phyloP scores from a whole-genome alignment of 1,140 invertebrate species.

The Temnothorax longispinosus region DNA sequence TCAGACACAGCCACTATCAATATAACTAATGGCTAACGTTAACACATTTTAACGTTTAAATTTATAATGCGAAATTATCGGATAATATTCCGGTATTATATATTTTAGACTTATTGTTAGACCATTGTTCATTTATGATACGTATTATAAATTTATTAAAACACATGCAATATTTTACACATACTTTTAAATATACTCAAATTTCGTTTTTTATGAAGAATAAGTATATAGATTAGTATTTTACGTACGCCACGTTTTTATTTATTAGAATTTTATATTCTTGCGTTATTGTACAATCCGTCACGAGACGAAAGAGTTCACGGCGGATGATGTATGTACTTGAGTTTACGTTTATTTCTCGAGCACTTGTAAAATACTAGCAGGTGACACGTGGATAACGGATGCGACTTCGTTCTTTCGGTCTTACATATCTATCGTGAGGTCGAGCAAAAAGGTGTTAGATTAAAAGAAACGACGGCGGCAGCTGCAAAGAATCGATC shows the following conservation, averaged over 20 bases:
- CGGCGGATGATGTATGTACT: not conserved
- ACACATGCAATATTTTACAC: not conserved
- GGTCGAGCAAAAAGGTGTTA: slow-evolving; percentile 27
- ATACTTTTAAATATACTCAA: not conserved
- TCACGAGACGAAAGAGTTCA: not conserved
- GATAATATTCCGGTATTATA: not conserved
- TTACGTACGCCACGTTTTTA: not conserved
- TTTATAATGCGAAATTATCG: not conserved
- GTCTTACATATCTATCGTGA: slow-evolving; percentile 46
- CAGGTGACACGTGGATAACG: slow-evolving; percentile 38
- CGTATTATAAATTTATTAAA: too few relatives aligned
- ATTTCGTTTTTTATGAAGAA: not conserved
- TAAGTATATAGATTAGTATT: not conserved
- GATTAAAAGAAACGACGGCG: slow-evolving; percentile 54
- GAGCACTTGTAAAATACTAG: slow-evolving; percentile 14
- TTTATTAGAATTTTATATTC: not conserved
- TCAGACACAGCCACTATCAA: not conserved
- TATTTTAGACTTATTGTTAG: too few relatives aligned
- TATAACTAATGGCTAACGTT: not conserved
- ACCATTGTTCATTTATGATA: too few relatives aligned
- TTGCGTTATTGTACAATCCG: not conserved
- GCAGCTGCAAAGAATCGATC: slow-evolving; percentile 52
- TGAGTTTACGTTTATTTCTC: slow-evolving; percentile 12
- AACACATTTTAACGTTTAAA: not conserved
- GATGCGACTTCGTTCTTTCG: slow-evolving; percentile 44